Conservation (phyloP, 2,888 invertebrate genomes). For the Flabesymbios commensalis region DNA sequence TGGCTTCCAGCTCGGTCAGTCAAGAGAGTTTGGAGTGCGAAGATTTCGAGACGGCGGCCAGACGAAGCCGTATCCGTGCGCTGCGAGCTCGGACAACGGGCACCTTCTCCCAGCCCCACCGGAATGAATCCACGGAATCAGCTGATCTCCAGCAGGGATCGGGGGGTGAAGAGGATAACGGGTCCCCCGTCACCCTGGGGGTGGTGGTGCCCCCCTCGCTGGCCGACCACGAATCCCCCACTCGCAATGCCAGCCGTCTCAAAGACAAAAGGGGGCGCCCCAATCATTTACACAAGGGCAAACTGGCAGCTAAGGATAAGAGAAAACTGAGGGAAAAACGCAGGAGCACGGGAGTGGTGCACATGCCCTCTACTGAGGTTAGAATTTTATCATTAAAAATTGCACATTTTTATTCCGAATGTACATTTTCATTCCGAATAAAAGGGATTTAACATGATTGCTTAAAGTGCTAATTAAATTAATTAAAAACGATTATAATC, state of each 20-base stretch:
- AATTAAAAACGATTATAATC: no score
- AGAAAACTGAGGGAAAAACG: constrained; percentile 68
- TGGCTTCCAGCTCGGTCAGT: constrained; percentile 69
- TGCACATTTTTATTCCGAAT: no score
- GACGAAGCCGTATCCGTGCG: constrained; percentile 65
- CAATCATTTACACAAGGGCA: constrained; percentile 66
- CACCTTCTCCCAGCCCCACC: constrained; percentile 10
- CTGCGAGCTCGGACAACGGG: constrained; percentile 62
- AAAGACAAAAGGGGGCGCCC: constrained; percentile 62
- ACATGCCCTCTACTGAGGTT: constrained; percentile 68
- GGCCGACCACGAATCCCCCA: constrained; percentile 30
- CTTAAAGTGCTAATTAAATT: no score
- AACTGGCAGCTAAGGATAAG: constrained; percentile 64
- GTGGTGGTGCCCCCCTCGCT: constrained; percentile 27
- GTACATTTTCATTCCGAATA: no score
- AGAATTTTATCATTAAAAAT: no score
- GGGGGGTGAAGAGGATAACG: constrained; percentile 23
- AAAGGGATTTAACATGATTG: no score
- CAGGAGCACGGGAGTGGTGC: constrained; percentile 68
- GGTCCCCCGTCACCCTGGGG: neutral
- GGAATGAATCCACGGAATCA: constrained; percentile 31
- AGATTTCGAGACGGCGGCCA: constrained; percentile 64
- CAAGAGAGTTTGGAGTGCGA: constrained; percentile 68
- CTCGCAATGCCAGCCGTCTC: constrained; percentile 62
- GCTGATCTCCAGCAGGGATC: constrained; percentile 37